These are phyloP conservation scores for Vidua macroura DNA, from an alignment of 2,113 vertebrate species.

Conservation along the genomic window DNA sequence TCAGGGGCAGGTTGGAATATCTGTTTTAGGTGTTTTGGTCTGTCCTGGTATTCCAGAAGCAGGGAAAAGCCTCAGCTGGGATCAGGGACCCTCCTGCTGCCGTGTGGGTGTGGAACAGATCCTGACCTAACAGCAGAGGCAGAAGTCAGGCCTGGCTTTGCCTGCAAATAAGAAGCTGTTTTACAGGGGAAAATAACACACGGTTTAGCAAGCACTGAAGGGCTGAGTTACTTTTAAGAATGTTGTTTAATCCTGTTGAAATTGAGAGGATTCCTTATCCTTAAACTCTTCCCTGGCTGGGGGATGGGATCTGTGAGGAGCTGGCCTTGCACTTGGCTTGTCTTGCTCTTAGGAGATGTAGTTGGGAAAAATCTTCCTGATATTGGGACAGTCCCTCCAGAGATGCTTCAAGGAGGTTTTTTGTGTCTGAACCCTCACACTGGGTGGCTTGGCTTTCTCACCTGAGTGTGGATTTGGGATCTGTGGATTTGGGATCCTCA, in stretches of 20 bases:
- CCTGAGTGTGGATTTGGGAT: not conserved
- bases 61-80: not conserved
- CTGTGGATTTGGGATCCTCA: not conserved
- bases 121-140: not conserved
- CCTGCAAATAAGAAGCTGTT: not conserved
- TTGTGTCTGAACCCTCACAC: not conserved
- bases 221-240: conserved; percentile 9
- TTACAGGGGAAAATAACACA: not conserved
- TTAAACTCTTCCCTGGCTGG: not conserved
- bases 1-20: not conserved
- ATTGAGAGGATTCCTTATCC: conserved; percentile 3
- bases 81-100: not conserved
- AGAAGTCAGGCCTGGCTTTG: not conserved
- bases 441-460: not conserved
- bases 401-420: not conserved
- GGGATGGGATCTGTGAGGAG: not conserved
- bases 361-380: not conserved
- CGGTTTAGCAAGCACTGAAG: not conserved
- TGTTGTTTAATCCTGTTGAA: conserved; percentile 39
- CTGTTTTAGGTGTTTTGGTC: not conserved
- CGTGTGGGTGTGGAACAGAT: not conserved
- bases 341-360: not conserved
- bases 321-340: not conserved
- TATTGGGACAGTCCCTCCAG: not conserved
- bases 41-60: not conserved